Conservation (phyloP, 1,140 invertebrate species). For the Sipha flava region DNA sequence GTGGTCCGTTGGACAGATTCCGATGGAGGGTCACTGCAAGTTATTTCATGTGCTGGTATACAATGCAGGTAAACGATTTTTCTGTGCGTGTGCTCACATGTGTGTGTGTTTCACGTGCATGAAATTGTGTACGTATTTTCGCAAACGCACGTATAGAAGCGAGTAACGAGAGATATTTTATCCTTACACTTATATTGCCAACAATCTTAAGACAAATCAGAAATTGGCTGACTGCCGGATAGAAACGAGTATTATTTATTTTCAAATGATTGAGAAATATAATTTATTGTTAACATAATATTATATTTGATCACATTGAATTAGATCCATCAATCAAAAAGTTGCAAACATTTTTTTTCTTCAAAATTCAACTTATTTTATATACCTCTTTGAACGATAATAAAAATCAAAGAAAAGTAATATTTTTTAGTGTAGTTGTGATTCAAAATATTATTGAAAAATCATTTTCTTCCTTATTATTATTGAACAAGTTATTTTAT, state of each 20-base stretch:
- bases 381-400: too few species aligned
- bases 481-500: too few species aligned
- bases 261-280: background rate
- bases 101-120: background rate
- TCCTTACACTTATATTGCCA: background rate
- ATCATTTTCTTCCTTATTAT: too few species aligned
- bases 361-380: too few species aligned
- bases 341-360: too few species aligned
- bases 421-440: too few species aligned
- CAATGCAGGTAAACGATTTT: slow-evolving; percentile 46
- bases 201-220: background rate
- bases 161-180: background rate
- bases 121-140: too few species aligned
- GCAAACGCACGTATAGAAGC: too few species aligned
- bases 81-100: too few species aligned
- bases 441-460: too few species aligned
- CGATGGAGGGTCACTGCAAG: slow-evolving; percentile 53
- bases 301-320: background rate
- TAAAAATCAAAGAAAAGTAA: too few species aligned
- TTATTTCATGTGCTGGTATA: slow-evolving; percentile 60
- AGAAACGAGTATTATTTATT: background rate
- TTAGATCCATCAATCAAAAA: background rate
- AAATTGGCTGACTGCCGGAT: background rate
- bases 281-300: background rate
- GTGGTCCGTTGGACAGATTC: slow-evolving; percentile 50